Percentiles rank a stretch among this genome's conserved stretches.
phyloP scores from a whole-genome alignment of 1,140 invertebrate species.

The Diabrotica virgifera region DNA sequence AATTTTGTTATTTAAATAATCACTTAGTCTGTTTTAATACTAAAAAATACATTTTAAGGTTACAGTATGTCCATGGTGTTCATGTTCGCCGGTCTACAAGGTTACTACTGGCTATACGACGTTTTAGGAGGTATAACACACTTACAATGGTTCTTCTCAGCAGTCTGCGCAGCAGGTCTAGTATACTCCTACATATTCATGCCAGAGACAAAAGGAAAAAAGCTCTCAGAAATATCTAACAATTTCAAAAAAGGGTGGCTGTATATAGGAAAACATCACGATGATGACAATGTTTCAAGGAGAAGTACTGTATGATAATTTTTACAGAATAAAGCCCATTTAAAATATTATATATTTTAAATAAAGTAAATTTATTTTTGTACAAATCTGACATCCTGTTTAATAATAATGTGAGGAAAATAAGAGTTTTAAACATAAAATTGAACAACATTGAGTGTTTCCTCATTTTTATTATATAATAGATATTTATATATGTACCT shows the following conservation, averaged over 20 bases:
- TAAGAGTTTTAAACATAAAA: no score
- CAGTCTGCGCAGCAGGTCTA: slow-evolving; percentile 55
- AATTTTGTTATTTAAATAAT: no score
- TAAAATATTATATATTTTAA: neutral
- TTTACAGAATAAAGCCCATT: no score
- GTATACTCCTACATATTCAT: slow-evolving; percentile 61
- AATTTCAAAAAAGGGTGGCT: slow-evolving; percentile 54
- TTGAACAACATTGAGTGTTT: no score
- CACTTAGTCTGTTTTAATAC: no score
- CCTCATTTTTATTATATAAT: no score
- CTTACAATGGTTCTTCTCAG: slow-evolving; percentile 62
- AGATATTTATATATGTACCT: no score
- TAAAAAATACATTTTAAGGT: neutral
- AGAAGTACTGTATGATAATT: no score
- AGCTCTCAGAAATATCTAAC: slow-evolving; percentile 64
- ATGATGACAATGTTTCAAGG: neutral
- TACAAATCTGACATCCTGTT: no score
- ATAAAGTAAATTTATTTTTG: neutral
- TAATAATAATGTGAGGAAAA: no score
- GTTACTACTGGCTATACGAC: slow-evolving; percentile 48
- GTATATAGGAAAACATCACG: slow-evolving; percentile 35
- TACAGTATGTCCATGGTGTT: slow-evolving; percentile 53
- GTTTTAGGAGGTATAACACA: slow-evolving; percentile 30
- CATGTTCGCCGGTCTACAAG: slow-evolving; percentile 55
- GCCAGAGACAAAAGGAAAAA: slow-evolving; percentile 69